Evolutionary conservation across 2,113 vertebrate genomes (phyloP).

Genomic region (Pterocles gutturalis): DNA sequence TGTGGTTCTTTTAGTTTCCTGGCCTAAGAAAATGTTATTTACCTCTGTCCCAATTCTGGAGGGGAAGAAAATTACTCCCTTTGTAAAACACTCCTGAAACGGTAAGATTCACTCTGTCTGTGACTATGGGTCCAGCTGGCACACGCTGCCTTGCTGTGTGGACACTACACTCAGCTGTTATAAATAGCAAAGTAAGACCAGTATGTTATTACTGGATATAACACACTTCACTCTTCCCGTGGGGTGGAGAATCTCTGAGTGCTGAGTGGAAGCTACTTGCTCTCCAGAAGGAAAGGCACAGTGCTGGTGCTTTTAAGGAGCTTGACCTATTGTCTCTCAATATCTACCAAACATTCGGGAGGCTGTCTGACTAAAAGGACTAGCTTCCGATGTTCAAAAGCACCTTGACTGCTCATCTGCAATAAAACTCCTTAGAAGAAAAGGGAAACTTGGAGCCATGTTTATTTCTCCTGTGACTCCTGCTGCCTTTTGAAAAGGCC

Average conservation of each 20-base stretch:
- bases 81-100: neutral
- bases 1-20: neutral
- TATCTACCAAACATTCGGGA: neutral
- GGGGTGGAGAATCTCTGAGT: neutral
- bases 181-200: neutral
- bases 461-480: neutral
- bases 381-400: neutral
- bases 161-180: neutral
- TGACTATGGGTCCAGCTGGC: neutral
- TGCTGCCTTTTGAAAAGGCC: neutral
- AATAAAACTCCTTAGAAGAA: neutral
- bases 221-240: neutral
- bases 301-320: neutral
- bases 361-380: neutral
- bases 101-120: neutral
- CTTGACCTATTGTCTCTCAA: neutral
- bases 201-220: neutral
- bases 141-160: neutral
- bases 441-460: neutral
- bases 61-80: neutral
- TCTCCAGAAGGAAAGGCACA: neutral
- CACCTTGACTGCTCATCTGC: neutral
- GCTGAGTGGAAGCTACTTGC: neutral
- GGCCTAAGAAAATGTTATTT: neutral
- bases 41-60: neutral